phyloP scores from a whole-genome alignment of 2,888 invertebrate species.

The Megaustenia siamemsis region DNA sequence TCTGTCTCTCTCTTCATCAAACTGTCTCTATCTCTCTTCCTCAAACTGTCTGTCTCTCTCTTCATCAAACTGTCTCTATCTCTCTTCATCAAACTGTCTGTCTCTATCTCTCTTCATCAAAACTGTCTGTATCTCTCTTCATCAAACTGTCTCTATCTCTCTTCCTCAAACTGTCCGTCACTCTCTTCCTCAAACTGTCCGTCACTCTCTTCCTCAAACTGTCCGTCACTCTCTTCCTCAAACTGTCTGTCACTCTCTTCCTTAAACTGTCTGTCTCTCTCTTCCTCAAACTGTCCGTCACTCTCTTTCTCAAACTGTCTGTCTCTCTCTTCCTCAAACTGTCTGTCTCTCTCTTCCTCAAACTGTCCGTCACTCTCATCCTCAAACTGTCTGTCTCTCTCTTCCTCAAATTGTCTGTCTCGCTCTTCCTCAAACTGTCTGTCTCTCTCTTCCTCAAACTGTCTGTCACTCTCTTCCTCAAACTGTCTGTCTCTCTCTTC shows the following conservation, averaged over 20 bases:
- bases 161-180: neutral
- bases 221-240: too few relatives aligned
- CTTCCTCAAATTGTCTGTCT: neutral
- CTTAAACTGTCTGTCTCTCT: too few relatives aligned
- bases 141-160: constrained; percentile 12
- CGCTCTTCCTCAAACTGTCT: neutral
- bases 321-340: too few relatives aligned
- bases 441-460: too few relatives aligned
- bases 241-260: neutral
- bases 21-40: neutral
- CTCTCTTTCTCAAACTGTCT: too few relatives aligned
- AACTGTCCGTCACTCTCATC: too few relatives aligned
- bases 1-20: neutral
- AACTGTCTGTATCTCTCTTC: neutral
- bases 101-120: neutral
- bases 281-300: too few relatives aligned
- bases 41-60: neutral
- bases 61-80: neutral
- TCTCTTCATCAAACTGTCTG: neutral
- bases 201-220: neutral
- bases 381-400: too few relatives aligned
- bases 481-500: too few relatives aligned
- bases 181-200: neutral
- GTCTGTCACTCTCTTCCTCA: too few relatives aligned
- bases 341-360: too few relatives aligned